These are phyloP conservation scores for rabbit (Oryctolagus cuniculus) DNA, from an alignment of 2,113 vertebrate genomes.

Conservation along the genomic window mOryCun1.1 NC_091451.1:39446001-39446500, in stretches of 20 bases:
- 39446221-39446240: not conserved
- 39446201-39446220: not conserved
- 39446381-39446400: too few species aligned
- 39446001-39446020: too few species aligned
- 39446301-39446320: too few species aligned
- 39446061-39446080: too few species aligned
- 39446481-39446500: not conserved
- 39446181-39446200: not conserved
- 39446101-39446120: too few species aligned
- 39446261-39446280: too few species aligned
- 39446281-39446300: too few species aligned
- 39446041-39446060: too few species aligned
- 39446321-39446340: not conserved
- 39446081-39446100: too few species aligned
- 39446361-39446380: constrained; percentile 83
- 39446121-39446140: too few species aligned
- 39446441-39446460: not conserved
- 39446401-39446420: not conserved
- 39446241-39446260: not conserved
- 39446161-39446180: not conserved
- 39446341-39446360: rapidly evolving
- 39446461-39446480: not conserved
- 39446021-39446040: too few species aligned
- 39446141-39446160: too few species aligned
- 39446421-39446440: not conserved